phyloP scores from a whole-genome alignment of 2,888 invertebrate genomes.

The Marasmarcha lunaedactyla region DNA sequence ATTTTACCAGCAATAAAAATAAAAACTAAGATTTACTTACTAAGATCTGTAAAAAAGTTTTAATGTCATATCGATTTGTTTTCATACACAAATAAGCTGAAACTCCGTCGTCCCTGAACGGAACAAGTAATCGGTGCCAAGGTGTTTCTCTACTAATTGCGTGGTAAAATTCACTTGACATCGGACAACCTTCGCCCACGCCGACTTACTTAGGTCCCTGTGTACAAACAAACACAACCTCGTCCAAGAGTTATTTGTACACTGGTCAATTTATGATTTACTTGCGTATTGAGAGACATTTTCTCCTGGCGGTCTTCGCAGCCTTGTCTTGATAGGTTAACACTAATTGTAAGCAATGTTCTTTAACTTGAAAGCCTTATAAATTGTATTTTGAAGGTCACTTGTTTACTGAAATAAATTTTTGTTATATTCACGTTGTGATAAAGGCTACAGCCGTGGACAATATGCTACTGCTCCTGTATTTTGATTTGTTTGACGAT shows the following conservation, averaged over 20 bases:
- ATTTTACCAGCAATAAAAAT: too few species aligned
- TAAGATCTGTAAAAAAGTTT: too few species aligned
- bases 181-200: conserved; percentile 49
- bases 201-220: conserved; percentile 28
- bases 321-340: conserved; percentile 53
- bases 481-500: too few species aligned
- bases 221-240: not conserved
- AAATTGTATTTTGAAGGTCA: not conserved
- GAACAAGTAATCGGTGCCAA: conserved; percentile 51
- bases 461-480: too few species aligned
- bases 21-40: too few species aligned
- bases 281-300: conserved; percentile 45
- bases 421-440: too few species aligned
- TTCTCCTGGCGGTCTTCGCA: conserved; percentile 50
- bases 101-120: conserved; percentile 25
- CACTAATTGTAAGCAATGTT: conserved; percentile 7
- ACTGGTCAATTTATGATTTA: conserved; percentile 33
- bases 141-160: conserved; percentile 58
- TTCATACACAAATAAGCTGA: too few species aligned
- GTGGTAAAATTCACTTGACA: conserved; percentile 66
- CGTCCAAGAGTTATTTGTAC: conserved; percentile 19
- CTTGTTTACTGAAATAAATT: too few species aligned
- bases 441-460: too few species aligned
- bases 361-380: conserved; percentile 7
- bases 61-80: too few species aligned